Evolutionary conservation across 2,888 invertebrate species (phyloP), one percentile per base, ranked within the genome.

Genomic region (Pocota personata): DNA sequence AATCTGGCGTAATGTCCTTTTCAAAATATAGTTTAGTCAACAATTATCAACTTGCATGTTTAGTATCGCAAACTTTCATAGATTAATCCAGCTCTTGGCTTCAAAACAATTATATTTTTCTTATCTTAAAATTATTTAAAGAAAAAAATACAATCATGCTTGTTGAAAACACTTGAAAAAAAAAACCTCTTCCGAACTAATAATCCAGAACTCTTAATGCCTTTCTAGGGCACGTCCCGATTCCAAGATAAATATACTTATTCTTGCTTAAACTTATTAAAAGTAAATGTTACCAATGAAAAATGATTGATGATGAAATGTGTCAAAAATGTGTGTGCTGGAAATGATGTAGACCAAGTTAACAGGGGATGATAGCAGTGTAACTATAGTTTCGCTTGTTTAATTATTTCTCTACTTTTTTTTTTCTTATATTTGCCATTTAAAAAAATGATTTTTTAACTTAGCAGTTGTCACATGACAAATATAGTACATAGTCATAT

Each of bases 401-500:
- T 16, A 19, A 43, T 50, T 40, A 35, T 79, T 55, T 60, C 4
- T 24, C 24, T 24, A 24, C 4, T 24, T 16, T 3, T 48, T 40
- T 40, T 64, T 35, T 43, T 35, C 43, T 48, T 71, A 12, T 64
- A 2, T 19, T 52, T 60, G 43, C n/a, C 4, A 55, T 37, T 52
- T 12, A 72, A 37, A 35, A 24, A 52, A 21, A 43, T 24, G 5
- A 24, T 16, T 58, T 46, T 46, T 57, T 19, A 27, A 35, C 10
- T 69, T 21, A 46, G 35, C 60, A 67, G 62, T 40, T 67, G 55
- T 71, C 64, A 71, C 76, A 86, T 77, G 82, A 82, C 86, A 82
- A 77, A 86, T 86, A 82, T 72, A 82, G 86, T 86, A 86, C 86
- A 82, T 86, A 82, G 86, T 76, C 60, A 86, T 67, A 77, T 86